Evolutionary conservation across 2,113 vertebrate genomes (phyloP), one percentile per base, ranked within the genome.

Genomic region (Hippopotamus amphibius): DNA sequence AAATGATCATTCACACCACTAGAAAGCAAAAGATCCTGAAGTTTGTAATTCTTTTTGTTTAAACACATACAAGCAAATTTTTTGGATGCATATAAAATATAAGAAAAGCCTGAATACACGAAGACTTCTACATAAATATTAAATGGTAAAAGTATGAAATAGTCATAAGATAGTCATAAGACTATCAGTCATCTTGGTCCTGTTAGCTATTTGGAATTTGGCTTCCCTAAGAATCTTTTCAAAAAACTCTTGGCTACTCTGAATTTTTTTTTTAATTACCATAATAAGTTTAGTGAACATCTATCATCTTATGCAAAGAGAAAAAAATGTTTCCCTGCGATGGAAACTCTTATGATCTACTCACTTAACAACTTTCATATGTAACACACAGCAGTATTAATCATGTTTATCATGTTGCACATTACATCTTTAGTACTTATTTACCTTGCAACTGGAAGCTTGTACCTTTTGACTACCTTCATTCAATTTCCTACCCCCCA

Each of bases 101-200:
- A 93, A 63, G 48, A 77, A 93, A 96, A 76, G 61, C 14, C 1
- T 91, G 61, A 16, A 28, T 55, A 88, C 6, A 77, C 0, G 19
- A 90, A 86, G 41, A 87, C 30, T 79, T 93, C 41, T 93, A 80
- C 8, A 88, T 88, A 93, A 88, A 93, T 76, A 68, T 21, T 87
- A 95, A 90, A 68, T 80, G 68, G 95, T 41, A 76, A 93, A 95
- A 55, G 43, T 83, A 81, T 57, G 4, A 48, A 94, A 85, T 8
- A 81, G 66, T 84, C 6, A 37, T 37, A 37, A 37, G 37, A 37
- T 37, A 37, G 37, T 37, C 37, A 37, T 37, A 37, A 37, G 37
- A 37, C 77, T 61, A 90, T 59, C n/a, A 59, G 41, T 15, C 28
- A 91, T 37, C 14, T 55, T 55, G 1, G 7, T 76, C 95, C 63